Percentiles rank a stretch among this genome's conserved stretches.
These are phyloP conservation scores for Seriola aureovittata DNA, from an alignment of 2,113 vertebrate genomes.

Conservation along the genomic window DNA sequence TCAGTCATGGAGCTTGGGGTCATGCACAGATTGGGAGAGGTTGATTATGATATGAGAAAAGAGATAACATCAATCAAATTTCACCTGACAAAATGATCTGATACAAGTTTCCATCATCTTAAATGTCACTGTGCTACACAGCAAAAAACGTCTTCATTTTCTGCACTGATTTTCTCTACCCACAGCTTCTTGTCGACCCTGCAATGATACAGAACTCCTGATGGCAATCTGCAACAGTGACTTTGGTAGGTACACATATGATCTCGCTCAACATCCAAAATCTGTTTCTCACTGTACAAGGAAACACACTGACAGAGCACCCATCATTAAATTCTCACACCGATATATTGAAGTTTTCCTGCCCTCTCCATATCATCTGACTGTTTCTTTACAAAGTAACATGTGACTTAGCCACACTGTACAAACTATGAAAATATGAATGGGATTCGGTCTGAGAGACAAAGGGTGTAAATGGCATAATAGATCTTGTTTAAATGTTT, in stretches of 20 bases:
- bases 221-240: slow-evolving; percentile 89
- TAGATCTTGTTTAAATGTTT: too few relatives aligned
- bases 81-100: background rate
- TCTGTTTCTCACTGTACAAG: background rate
- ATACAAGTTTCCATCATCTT: background rate
- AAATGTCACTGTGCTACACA: background rate
- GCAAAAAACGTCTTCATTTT: background rate
- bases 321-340: background rate
- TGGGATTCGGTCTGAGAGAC: too few relatives aligned
- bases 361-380: background rate
- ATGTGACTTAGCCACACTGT: background rate
- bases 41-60: background rate
- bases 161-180: slow-evolving; percentile 19
- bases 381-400: background rate
- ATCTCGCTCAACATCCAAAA: background rate
- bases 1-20: slow-evolving; percentile 1
- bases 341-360: background rate
- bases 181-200: slow-evolving; percentile 85
- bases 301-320: background rate
- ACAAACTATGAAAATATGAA: too few relatives aligned
- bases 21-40: background rate
- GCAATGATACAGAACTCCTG: slow-evolving; percentile 85
- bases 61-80: background rate
- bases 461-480: too few relatives aligned
- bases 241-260: slow-evolving; percentile 82